Evolutionary conservation across 1,140 invertebrate species (phyloP).

Genomic region (Listronotus bonariensis): DNA sequence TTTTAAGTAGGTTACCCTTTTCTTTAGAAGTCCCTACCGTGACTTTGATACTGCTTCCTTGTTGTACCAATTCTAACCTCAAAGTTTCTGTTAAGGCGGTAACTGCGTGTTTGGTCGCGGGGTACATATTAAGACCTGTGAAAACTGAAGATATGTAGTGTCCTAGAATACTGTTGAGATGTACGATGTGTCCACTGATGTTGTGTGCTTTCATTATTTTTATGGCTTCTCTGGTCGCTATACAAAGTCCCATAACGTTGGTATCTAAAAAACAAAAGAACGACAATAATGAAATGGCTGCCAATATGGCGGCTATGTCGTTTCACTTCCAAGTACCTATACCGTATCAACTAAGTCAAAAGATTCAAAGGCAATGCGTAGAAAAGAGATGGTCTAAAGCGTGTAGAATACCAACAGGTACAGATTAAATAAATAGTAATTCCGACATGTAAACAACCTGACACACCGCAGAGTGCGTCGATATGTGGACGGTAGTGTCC

Average conservation of each 20-base stretch:
- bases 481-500: too few species aligned
- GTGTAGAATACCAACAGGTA: too few species aligned
- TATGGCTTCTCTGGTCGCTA: slow-evolving; percentile 60
- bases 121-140: slow-evolving; percentile 59
- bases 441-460: too few species aligned
- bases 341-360: too few species aligned
- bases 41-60: slow-evolving; percentile 22
- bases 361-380: too few species aligned
- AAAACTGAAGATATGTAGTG: slow-evolving; percentile 49
- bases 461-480: too few species aligned
- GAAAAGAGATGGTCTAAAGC: too few species aligned
- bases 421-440: too few species aligned
- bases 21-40: slow-evolving; percentile 7
- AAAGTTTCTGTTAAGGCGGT: slow-evolving; percentile 68
- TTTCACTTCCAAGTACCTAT: too few species aligned
- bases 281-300: too few species aligned
- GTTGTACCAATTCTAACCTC: slow-evolving; percentile 41
- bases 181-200: slow-evolving; percentile 69
- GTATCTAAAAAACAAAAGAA: neutral
- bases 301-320: too few species aligned
- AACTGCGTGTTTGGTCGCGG: slow-evolving; percentile 71
- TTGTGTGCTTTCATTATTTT: slow-evolving; percentile 62
- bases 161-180: slow-evolving; percentile 62
- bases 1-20: too few species aligned
- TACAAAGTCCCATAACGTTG: slow-evolving; percentile 45